Evolutionary conservation across 1,140 invertebrate genomes (phyloP).

Genomic region (Drosophila funebris): DNA sequence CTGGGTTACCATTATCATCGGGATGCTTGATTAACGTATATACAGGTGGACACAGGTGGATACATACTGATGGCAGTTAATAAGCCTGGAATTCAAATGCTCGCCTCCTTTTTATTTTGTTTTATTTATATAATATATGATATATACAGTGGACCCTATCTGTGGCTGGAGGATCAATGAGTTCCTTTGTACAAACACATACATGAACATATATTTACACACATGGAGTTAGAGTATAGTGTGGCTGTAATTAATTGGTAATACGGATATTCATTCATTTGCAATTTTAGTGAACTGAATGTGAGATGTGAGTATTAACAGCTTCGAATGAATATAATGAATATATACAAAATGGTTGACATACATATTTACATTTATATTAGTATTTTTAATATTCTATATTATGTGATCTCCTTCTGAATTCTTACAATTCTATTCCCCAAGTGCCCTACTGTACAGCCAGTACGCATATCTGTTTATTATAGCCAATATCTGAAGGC

Average conservation of each 20-base stretch:
- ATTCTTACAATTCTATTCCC: slow-evolving; percentile 3
- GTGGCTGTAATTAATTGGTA: slow-evolving; percentile 65
- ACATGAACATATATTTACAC: slow-evolving; percentile 24
- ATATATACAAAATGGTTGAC: slow-evolving; percentile 15
- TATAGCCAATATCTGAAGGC: slow-evolving; percentile 38
- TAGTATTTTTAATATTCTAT: not conserved
- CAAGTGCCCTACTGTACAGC: not conserved
- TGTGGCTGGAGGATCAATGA: slow-evolving; percentile 8
- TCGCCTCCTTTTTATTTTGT: slow-evolving; percentile 6
- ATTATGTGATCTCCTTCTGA: not conserved
- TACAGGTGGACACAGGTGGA: slow-evolving; percentile 14
- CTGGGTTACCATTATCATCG: slow-evolving; percentile 32
- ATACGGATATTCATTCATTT: slow-evolving; percentile 19
- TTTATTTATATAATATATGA: not conserved
- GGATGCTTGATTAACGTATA: slow-evolving; percentile 17
- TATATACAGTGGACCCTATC: slow-evolving; percentile 5
- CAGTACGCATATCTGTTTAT: slow-evolving; percentile 4
- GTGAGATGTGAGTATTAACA: slow-evolving; percentile 1
- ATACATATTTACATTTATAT: slow-evolving; percentile 1
- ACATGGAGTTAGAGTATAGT: slow-evolving; percentile 53
- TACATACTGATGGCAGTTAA: slow-evolving; percentile 14
- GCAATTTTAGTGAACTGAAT: slow-evolving; percentile 10
- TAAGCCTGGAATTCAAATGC: slow-evolving; percentile 23
- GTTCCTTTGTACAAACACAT: not conserved
- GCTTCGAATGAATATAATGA: no score